Base-by-base conservation (phyloP, 1,140 invertebrate genomes). In the Episyrphus balteatus region DNA sequence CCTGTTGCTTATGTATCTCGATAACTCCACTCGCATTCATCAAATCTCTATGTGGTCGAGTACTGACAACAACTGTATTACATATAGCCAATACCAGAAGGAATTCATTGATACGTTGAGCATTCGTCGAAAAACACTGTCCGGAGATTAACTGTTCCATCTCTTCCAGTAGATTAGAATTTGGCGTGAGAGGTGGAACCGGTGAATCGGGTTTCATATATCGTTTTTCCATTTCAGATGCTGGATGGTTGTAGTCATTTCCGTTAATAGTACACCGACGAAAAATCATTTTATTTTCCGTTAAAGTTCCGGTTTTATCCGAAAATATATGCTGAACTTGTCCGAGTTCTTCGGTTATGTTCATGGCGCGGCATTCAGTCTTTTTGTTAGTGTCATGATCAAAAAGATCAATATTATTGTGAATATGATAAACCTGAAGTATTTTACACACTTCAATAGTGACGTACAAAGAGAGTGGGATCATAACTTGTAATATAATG, bases 231-330 rank as follows among this genome's bases (percentile, higher is more conserved):
- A 73, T 61, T 47, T 80, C 77, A 1, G 82, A 77, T 5, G 81
- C 76, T 18, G 79, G 77, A 64, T 91, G 88, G 55, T 85, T 82
- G 55, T 93, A 97, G 69, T 97, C 92, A 7, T 86, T 78, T 0
- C 90, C 92, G 19, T 80, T 84, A 12, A 98, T 85, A 0, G 86
- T 82, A 66, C 93, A 97, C 41, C 86, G 75, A 38, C 88, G 75
- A 68, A 98, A 98, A 48, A 95, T 78, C 94, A 98, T 98, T 69
- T 92, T 88, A 66, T 98, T 98, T 69, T 98, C 93, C 9, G 95
- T 98, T 14, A 98, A 71, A 3, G 94, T 98, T 7, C 95, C 94
- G 2, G 94, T 98, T 69, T 98, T 98, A 66, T 98, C 95, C 10
- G 89, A 96, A 73, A 98, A 97, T 40, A 98, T 78, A 63, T 97